A percentile compares a stretch with the other conserved stretches of the same genome.
These are phyloP conservation scores for Sphaeridia pumilis DNA, from an alignment of 2,888 invertebrate genomes.

Conservation along the genomic window DNA sequence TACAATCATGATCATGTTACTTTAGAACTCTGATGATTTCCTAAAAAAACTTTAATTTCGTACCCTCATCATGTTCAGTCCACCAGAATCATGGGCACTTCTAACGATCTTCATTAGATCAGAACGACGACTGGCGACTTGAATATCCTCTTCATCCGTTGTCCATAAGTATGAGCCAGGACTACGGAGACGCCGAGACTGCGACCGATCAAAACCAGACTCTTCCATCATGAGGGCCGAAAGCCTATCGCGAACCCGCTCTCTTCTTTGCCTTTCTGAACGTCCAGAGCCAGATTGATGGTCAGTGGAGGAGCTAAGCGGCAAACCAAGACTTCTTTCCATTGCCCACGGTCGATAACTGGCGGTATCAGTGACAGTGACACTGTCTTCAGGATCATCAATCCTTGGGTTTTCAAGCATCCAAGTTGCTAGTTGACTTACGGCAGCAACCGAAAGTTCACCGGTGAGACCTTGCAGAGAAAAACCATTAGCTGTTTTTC, in stretches of 20 bases:
- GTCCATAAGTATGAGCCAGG: conserved; percentile 13
- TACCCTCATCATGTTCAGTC: conserved; percentile 7
- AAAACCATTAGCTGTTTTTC: not conserved
- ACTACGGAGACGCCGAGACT: conserved; percentile 8
- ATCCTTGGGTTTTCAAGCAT: conserved; percentile 51
- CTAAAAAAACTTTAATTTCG: not conserved
- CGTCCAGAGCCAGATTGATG: conserved; percentile 3
- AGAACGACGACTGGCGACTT: conserved; percentile 9
- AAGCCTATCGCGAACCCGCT: not conserved
- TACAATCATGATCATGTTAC: not conserved
- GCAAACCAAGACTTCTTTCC: conserved; percentile 12
- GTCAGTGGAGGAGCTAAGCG: not conserved
- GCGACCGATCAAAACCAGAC: conserved; percentile 9
- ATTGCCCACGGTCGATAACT: conserved; percentile 29
- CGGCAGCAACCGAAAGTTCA: conserved; percentile 44
- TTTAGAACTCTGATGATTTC: not conserved
- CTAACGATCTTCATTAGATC: conserved; percentile 24
- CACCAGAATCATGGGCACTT: conserved; percentile 12
- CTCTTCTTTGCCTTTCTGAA: conserved; percentile 5
- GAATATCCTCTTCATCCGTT: conserved; percentile 19
- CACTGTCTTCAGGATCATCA: conserved; percentile 30
- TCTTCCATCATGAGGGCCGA: conserved; percentile 8
- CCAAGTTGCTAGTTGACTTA: conserved; percentile 52
- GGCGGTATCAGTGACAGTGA: not conserved
- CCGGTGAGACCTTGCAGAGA: conserved; percentile 39